Percentiles rank a stretch among this genome's conserved stretches.
phyloP scores from a whole-genome alignment of 2,888 invertebrate species.

The Emesis castigata region DNA sequence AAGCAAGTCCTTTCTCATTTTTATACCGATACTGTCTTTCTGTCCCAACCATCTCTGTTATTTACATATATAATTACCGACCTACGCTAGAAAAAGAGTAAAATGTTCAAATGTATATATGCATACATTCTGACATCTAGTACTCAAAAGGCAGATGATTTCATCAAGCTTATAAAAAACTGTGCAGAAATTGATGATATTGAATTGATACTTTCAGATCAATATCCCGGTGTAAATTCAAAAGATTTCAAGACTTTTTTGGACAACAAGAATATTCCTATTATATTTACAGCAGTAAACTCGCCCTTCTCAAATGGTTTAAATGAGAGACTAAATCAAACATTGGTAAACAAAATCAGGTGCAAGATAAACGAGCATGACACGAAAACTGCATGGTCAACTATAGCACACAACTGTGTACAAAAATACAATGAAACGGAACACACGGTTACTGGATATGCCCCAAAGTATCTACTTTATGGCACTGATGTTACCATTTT shows the following conservation, averaged over 20 bases:
- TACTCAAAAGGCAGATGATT: slow-evolving; percentile 1
- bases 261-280: slow-evolving; percentile 27
- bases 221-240: slow-evolving; percentile 71
- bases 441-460: not conserved
- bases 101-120: no score
- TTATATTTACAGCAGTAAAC: not conserved
- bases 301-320: not conserved
- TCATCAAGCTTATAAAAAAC: slow-evolving; percentile 14
- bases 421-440: not conserved
- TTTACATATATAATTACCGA: no score
- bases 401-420: not conserved
- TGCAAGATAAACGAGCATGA: slow-evolving; percentile 4
- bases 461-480: slow-evolving; percentile 4
- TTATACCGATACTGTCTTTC: no score
- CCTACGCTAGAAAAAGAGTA: no score
- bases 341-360: not conserved
- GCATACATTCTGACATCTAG: no score
- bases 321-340: slow-evolving; percentile 10
- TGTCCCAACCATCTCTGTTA: no score
- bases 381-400: not conserved
- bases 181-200: slow-evolving; percentile 35
- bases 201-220: slow-evolving; percentile 57
- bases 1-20: no score
- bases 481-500: not conserved
- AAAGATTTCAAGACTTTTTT: slow-evolving; percentile 59